A percentile compares a stretch with the other conserved stretches of the same genome.
Conservation (phyloP, 2,797 vertebrate genomes). For the Chaunax sp. region DNA sequence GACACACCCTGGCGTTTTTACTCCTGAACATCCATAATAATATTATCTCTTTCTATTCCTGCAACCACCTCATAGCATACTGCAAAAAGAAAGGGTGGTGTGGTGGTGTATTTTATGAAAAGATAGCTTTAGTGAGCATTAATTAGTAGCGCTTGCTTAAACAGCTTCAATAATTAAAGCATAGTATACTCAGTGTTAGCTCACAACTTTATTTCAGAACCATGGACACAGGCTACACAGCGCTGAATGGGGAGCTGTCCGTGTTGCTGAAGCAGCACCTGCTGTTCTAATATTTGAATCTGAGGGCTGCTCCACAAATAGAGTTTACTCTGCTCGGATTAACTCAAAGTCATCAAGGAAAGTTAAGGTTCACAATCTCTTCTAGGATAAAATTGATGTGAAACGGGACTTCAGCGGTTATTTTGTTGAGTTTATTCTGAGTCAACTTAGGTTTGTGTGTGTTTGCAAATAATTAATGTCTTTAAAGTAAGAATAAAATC, state of each 20-base stretch:
- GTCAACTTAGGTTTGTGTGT: too few species aligned
- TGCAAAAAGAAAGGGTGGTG: not conserved
- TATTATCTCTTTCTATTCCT: not conserved
- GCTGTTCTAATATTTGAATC: too few species aligned
- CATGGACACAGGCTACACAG: constrained; percentile 11
- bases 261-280: constrained; percentile 11
- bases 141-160: not conserved
- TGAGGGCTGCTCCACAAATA: too few species aligned
- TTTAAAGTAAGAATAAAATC: too few species aligned
- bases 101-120: not conserved
- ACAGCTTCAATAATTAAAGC: not conserved
- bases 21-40: constrained; percentile 5
- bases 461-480: too few species aligned
- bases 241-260: constrained; percentile 10
- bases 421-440: too few species aligned
- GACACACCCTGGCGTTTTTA: constrained; percentile 1
- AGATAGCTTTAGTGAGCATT: not conserved
- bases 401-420: too few species aligned
- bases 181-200: not conserved
- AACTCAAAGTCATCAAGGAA: too few species aligned
- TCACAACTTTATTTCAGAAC: constrained; percentile 39
- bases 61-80: not conserved
- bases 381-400: too few species aligned
- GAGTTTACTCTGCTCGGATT: too few species aligned
- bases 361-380: too few species aligned